Evolutionary conservation across 2,888 invertebrate species (phyloP).

Genomic region (Drosophila anceps): DNA sequence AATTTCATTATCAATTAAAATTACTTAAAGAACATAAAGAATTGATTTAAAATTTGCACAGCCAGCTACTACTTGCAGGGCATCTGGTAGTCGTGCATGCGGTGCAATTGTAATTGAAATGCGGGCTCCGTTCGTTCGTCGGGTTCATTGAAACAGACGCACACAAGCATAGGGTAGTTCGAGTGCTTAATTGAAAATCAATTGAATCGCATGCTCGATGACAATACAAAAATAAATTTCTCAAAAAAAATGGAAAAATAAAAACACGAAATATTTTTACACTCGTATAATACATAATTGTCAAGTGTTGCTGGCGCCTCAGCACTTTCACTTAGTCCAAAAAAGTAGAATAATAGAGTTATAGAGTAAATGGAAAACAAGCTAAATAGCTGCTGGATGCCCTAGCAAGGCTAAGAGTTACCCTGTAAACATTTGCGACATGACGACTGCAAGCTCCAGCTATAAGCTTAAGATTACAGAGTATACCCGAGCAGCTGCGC

Average conservation of each 20-base stretch:
- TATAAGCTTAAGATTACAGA: not conserved
- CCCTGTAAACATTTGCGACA: not conserved
- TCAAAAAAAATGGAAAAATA: not conserved
- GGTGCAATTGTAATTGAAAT: constrained; percentile 29
- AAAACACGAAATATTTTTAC: not conserved
- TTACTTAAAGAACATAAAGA: too few species aligned
- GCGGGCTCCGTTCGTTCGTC: constrained; percentile 49
- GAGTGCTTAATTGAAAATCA: constrained; percentile 51
- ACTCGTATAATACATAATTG: constrained; percentile 14
- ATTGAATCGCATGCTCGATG: constrained; percentile 44
- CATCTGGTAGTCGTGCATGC: not conserved
- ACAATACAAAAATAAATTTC: constrained; percentile 30
- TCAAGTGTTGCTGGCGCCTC: constrained; percentile 11
- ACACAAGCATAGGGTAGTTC: constrained; percentile 18
- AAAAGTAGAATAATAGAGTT: constrained; percentile 9
- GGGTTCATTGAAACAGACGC: constrained; percentile 62
- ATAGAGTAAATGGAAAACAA: not conserved
- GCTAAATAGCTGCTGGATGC: not conserved
- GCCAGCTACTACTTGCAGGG: not conserved
- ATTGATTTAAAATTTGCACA: not conserved
- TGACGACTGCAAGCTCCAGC: not conserved
- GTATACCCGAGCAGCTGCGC: not conserved
- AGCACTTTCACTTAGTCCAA: constrained; percentile 18
- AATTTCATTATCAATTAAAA: too few species aligned
- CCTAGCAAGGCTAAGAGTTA: not conserved